Evolutionary conservation across 1,140 invertebrate species (phyloP).

Genomic region (Uloborus diversus): DNA sequence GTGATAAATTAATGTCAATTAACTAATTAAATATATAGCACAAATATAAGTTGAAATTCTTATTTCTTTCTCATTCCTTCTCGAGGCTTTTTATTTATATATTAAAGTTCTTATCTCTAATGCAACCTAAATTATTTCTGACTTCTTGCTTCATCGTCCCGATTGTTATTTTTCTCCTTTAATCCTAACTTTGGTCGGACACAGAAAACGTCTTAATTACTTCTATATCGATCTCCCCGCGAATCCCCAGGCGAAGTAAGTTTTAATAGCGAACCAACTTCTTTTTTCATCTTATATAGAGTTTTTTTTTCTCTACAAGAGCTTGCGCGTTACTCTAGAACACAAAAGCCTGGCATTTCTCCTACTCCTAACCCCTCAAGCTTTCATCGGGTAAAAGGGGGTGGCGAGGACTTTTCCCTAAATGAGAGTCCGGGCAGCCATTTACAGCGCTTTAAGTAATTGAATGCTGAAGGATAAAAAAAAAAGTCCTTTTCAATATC

Average conservation of each 20-base stretch:
- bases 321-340: neutral
- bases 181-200: too few relatives aligned
- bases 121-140: too few relatives aligned
- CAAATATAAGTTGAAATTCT: too few relatives aligned
- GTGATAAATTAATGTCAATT: too few relatives aligned
- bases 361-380: neutral
- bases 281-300: slow-evolving; percentile 8
- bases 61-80: too few relatives aligned
- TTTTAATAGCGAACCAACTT: neutral
- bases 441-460: slow-evolving; percentile 46
- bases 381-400: too few relatives aligned
- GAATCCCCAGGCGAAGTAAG: neutral
- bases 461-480: slow-evolving; percentile 8
- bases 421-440: slow-evolving; percentile 22
- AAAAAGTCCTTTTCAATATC: slow-evolving; percentile 20
- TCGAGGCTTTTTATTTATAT: too few relatives aligned
- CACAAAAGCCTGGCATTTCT: slow-evolving; percentile 5
- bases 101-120: too few relatives aligned
- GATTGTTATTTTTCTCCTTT: too few relatives aligned
- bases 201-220: slow-evolving; percentile 48
- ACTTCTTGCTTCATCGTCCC: too few relatives aligned
- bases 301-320: slow-evolving; percentile 29
- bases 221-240: slow-evolving; percentile 22
- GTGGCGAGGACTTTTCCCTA: neutral
- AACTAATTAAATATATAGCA: too few relatives aligned